Conservation (phyloP, 2,113 vertebrate species). For the Dicentrarchus labrax region DNA sequence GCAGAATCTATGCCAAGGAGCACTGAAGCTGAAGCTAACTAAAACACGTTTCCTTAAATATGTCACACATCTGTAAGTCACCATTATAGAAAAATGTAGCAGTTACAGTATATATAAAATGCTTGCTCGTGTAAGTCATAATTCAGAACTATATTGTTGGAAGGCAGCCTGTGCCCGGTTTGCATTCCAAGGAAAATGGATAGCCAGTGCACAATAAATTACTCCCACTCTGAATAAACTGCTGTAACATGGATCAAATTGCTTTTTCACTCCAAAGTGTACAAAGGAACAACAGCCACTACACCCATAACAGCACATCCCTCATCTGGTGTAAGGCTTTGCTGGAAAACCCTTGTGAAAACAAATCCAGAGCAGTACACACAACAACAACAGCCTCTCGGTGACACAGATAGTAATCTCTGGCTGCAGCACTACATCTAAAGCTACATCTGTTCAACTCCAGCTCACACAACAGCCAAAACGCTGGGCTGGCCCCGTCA, state of each 20-base stretch:
- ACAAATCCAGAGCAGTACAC: conserved; percentile 57
- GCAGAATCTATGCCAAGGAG: neutral
- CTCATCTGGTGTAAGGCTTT: conserved; percentile 56
- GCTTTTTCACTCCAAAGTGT: conserved; percentile 58
- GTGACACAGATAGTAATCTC: conserved; percentile 65
- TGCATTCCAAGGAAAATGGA: conserved; percentile 72
- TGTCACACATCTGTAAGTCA: conserved; percentile 20
- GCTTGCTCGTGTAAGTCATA: conserved; percentile 62
- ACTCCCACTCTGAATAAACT: conserved; percentile 65
- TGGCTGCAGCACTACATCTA: conserved; percentile 62
- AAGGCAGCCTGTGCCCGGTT: conserved; percentile 53
- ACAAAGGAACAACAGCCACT: conserved; percentile 54
- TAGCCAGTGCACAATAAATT: conserved; percentile 68
- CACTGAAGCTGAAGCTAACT: neutral
- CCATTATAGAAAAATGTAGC: conserved; percentile 25
- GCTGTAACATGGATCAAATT: conserved; percentile 71
- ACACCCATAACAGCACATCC: conserved; percentile 43
- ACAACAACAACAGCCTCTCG: conserved; percentile 55
- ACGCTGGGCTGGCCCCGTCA: neutral
- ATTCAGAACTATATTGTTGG: conserved; percentile 53
- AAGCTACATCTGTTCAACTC: conserved; percentile 73
- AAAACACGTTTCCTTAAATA: neutral
- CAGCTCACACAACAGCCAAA: conserved; percentile 63
- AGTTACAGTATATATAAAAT: conserved; percentile 20
- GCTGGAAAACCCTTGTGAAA: conserved; percentile 61